Evolutionary conservation across 2,797 vertebrate genomes (phyloP).

Genomic region (Ambastaia sidthimunki): DNA sequence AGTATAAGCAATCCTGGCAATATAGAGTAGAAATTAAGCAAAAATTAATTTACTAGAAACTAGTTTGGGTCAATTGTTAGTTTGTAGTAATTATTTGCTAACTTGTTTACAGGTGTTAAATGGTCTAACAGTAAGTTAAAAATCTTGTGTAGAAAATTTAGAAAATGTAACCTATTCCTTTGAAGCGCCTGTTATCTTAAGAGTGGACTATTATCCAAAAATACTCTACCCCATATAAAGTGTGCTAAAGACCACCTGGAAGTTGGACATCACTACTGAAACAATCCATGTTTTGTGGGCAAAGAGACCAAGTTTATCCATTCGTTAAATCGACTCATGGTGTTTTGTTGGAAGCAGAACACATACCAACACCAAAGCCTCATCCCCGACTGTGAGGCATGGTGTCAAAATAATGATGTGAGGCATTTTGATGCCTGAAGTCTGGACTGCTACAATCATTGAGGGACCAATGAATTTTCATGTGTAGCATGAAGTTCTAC

Average conservation of each 20-base stretch:
- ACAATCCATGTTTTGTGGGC: conserved; percentile 4
- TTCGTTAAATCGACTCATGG: conserved; percentile 12
- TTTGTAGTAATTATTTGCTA: no score
- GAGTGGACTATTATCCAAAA: not conserved
- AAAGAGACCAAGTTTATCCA: conserved; percentile 7
- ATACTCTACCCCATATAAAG: not conserved
- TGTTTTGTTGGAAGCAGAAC: conserved; percentile 22
- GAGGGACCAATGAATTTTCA: conserved; percentile 51
- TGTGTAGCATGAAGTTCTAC: conserved; percentile 45
- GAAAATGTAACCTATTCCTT: no score
- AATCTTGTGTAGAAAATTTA: no score
- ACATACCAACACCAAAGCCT: conserved; percentile 34
- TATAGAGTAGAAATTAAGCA: no score
- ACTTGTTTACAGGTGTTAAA: no score
- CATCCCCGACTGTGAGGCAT: conserved; percentile 37
- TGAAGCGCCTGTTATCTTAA: no score
- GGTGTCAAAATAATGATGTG: conserved; percentile 22
- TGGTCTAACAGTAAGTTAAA: no score
- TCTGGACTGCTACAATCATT: conserved; percentile 31
- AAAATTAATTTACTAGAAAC: no score
- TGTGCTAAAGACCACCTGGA: conserved; percentile 1
- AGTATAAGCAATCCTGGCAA: no score
- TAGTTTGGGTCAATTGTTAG: no score
- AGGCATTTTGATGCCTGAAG: conserved; percentile 14
- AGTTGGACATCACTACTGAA: not conserved